Percentiles rank a stretch among this genome's conserved stretches.
Conservation (phyloP, 2,113 vertebrate species). For the Corythornis cristatus region DNA sequence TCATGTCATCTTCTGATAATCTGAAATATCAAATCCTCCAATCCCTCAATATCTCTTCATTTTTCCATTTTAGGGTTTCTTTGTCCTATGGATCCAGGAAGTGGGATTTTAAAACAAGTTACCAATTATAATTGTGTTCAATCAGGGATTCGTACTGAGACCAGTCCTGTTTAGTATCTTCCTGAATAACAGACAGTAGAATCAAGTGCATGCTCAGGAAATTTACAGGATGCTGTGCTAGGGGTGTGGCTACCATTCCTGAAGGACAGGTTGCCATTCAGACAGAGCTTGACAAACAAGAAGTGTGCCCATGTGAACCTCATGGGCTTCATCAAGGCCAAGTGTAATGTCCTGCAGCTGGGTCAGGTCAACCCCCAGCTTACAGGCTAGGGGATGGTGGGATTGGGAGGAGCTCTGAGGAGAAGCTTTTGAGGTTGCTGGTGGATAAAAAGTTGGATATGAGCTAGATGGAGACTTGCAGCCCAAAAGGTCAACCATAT, state of each 20-base stretch:
- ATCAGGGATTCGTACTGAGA: not conserved
- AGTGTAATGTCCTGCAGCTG: not conserved
- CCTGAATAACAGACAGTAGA: not conserved
- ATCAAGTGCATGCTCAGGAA: not conserved
- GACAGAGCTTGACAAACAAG: not conserved
- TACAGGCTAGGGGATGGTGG: not conserved
- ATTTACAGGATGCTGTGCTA: not conserved
- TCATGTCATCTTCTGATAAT: not conserved
- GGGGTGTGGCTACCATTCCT: fast-evolving
- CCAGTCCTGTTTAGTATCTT: not conserved
- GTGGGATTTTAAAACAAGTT: not conserved
- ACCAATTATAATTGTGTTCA: not conserved
- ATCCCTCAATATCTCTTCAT: not conserved
- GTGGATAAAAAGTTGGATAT: not conserved
- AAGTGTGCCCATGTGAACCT: not conserved
- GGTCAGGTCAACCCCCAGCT: not conserved
- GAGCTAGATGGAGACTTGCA: not conserved
- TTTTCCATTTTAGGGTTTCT: not conserved
- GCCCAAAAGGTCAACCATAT: not conserved
- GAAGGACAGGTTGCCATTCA: not conserved
- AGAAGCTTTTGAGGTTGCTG: not conserved
- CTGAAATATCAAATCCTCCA: not conserved
- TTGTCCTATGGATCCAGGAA: not conserved
- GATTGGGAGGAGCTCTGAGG: not conserved
- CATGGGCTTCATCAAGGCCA: not conserved